phyloP scores from a whole-genome alignment of 23 tunicate genomes.

The Oikopleura albicans region DNA sequence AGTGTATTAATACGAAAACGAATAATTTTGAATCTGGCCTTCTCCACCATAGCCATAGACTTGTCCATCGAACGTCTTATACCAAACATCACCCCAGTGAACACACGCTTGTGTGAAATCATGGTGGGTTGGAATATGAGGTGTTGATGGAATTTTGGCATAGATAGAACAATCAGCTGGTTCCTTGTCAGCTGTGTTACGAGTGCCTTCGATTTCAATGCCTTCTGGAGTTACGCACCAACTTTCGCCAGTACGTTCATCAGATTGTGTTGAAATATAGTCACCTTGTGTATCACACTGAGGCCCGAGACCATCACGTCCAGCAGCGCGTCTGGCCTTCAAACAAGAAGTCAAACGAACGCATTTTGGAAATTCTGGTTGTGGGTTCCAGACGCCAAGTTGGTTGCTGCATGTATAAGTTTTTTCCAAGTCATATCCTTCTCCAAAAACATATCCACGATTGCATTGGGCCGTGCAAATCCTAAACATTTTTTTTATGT shows the following conservation, averaged over 20 bases:
- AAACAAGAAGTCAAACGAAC: neutral
- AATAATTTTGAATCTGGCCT: too few relatives aligned
- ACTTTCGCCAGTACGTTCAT: neutral
- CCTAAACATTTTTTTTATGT: neutral
- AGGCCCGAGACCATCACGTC: neutral
- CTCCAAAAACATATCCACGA: neutral
- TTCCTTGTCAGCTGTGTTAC: neutral
- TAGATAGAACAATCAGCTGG: neutral
- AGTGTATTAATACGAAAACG: conserved; percentile 19
- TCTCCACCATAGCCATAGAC: conserved; percentile 18
- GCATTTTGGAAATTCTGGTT: neutral
- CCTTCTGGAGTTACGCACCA: conserved; percentile 5
- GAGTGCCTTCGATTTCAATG: neutral
- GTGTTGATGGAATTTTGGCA: conserved; percentile 12
- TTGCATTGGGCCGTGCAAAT: conserved; percentile 16
- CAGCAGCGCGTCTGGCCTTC: neutral
- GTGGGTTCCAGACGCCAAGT: neutral
- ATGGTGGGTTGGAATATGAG: neutral
- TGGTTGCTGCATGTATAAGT: neutral
- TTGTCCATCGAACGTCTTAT: conserved; percentile 25
- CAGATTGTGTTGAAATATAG: neutral
- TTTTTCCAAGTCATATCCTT: neutral
- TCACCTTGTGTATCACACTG: conserved; percentile 6
- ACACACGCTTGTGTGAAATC: neutral
- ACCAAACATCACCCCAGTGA: conserved; percentile 10